These are phyloP conservation scores for Luperina testacea DNA, from an alignment of 2,888 invertebrate species.

Conservation along the genomic window DNA sequence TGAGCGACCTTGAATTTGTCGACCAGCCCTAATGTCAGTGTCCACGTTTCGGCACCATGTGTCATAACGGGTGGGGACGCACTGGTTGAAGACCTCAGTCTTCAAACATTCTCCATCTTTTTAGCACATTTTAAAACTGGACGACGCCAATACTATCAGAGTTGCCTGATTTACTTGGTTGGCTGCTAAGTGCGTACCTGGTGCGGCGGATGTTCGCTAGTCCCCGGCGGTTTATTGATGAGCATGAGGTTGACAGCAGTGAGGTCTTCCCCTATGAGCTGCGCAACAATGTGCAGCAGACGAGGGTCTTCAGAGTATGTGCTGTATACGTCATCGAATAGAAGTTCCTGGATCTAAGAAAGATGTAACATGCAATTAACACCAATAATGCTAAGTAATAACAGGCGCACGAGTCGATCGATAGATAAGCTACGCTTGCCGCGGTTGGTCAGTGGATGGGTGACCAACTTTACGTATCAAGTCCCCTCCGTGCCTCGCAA, in stretches of 20 bases:
- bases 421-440: not conserved
- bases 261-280: slow-evolving; percentile 93
- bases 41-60: too few species aligned
- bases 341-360: slow-evolving; percentile 92
- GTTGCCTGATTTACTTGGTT: not conserved
- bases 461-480: not conserved
- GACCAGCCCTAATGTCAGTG: too few species aligned
- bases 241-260: slow-evolving; percentile 95
- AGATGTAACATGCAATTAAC: not conserved
- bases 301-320: slow-evolving; percentile 91
- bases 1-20: too few species aligned
- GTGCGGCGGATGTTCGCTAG: slow-evolving; percentile 92
- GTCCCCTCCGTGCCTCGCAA: not conserved
- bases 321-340: slow-evolving; percentile 92
- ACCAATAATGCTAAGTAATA: not conserved
- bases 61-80: too few species aligned
- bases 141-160: not conserved
- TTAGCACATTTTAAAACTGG: not conserved
- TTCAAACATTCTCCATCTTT: too few species aligned
- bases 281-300: slow-evolving; percentile 92
- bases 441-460: not conserved
- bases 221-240: slow-evolving; percentile 96
- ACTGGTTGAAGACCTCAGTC: too few species aligned
- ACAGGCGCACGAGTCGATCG: not conserved
- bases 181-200: slow-evolving; percentile 79